Evolutionary conservation across 2,797 vertebrate genomes (phyloP).

Genomic region (Myotis pilosus): DNA sequence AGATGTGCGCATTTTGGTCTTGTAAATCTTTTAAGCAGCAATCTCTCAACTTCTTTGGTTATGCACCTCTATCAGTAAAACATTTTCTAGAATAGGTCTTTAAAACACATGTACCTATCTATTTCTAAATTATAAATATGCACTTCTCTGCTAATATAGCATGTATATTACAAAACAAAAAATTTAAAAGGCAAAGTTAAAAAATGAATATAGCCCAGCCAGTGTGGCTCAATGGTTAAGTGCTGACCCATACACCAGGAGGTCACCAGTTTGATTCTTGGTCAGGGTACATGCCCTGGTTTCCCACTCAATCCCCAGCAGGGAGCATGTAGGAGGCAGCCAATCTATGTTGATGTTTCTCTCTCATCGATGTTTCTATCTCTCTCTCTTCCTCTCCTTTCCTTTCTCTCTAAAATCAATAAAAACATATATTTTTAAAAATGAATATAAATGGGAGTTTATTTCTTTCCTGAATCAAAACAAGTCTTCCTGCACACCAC

Average conservation of each 20-base stretch:
- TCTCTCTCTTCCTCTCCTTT: background rate
- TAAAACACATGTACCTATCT: background rate
- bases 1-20: background rate
- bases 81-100: background rate
- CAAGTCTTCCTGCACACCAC: background rate
- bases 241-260: background rate
- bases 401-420: background rate
- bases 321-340: background rate
- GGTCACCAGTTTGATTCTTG: background rate
- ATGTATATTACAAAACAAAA: background rate
- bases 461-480: constrained; percentile 31
- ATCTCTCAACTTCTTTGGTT: constrained; percentile 28
- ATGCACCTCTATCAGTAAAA: background rate
- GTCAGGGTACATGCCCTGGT: too few species aligned
- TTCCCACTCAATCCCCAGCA: background rate
- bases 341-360: background rate
- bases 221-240: background rate
- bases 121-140: background rate
- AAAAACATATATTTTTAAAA: background rate
- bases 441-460: background rate
- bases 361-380: background rate
- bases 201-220: background rate
- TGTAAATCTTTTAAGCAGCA: background rate
- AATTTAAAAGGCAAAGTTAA: background rate
- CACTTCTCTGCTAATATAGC: background rate